Percentiles rank a stretch among this genome's conserved stretches.
Conservation (phyloP, 2,113 vertebrate genomes). For the Lipophrys pholis region DNA sequence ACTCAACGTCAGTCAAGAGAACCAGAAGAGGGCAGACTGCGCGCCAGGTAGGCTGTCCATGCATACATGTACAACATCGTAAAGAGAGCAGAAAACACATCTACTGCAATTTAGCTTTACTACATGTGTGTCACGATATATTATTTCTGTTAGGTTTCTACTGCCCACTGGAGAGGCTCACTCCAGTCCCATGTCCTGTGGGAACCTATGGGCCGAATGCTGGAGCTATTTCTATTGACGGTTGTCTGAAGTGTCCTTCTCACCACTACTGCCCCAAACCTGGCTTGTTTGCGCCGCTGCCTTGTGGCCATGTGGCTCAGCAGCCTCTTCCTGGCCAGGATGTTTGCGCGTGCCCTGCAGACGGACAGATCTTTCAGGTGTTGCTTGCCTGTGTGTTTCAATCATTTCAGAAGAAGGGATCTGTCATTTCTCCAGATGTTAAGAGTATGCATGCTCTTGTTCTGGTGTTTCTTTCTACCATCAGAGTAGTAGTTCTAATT, state of each 20-base stretch:
- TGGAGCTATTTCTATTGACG: slow-evolving; percentile 33
- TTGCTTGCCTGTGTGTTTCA: neutral
- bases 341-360: slow-evolving; percentile 81
- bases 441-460: neutral
- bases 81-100: neutral
- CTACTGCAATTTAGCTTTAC: too few species aligned
- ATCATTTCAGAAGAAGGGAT: neutral
- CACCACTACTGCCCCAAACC: slow-evolving; percentile 85
- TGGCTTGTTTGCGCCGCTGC: slow-evolving; percentile 78
- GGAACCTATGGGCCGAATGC: slow-evolving; percentile 84
- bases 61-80: neutral
- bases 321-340: slow-evolving; percentile 86
- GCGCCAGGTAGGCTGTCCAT: slow-evolving; percentile 73
- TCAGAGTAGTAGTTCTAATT: neutral
- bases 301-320: slow-evolving; percentile 85
- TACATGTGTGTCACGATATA: neutral
- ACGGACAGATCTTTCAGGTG: slow-evolving; percentile 90
- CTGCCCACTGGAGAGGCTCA: slow-evolving; percentile 74
- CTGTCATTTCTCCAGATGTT: slow-evolving; percentile 1
- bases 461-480: neutral
- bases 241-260: slow-evolving; percentile 85
- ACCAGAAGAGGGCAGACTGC: slow-evolving; percentile 55
- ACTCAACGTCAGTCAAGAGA: slow-evolving; percentile 40
- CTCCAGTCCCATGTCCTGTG: slow-evolving; percentile 82
- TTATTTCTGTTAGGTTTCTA: slow-evolving; percentile 81